Conservation (phyloP, 2,113 vertebrate species). For the Bubalus kerabau region DNA sequence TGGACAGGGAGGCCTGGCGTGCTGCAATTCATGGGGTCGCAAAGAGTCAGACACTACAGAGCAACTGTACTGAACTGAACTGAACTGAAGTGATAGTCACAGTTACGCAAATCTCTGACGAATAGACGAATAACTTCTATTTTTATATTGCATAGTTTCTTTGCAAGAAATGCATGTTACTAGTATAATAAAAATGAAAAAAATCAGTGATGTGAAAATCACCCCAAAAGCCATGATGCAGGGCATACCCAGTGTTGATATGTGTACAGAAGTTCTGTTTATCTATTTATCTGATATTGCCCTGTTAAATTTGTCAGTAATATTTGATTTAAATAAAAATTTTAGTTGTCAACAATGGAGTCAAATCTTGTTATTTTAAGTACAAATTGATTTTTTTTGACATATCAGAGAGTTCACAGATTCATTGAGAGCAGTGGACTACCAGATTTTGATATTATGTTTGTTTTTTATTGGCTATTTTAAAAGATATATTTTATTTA, state of each 20-base stretch:
- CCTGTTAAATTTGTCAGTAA: neutral
- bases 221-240: neutral
- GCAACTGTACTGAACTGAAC: too few species aligned
- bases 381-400: neutral
- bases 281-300: neutral
- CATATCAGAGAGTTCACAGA: neutral
- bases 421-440: neutral
- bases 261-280: neutral
- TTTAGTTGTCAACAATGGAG: neutral
- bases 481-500: neutral
- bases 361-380: neutral
- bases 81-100: neutral
- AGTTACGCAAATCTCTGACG: neutral
- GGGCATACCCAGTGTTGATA: neutral
- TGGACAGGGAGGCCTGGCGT: too few species aligned
- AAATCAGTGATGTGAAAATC: neutral
- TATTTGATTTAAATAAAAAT: neutral
- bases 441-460: neutral
- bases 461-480: neutral
- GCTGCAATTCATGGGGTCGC: too few species aligned
- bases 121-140: neutral
- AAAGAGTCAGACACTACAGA: too few species aligned
- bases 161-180: neutral
- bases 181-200: neutral
- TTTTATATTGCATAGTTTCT: neutral